Evolutionary conservation across 37 sponge, comb jelly and placozoan species (phyloP).

Genomic region (Halisarca cf. caerulea): DNA sequence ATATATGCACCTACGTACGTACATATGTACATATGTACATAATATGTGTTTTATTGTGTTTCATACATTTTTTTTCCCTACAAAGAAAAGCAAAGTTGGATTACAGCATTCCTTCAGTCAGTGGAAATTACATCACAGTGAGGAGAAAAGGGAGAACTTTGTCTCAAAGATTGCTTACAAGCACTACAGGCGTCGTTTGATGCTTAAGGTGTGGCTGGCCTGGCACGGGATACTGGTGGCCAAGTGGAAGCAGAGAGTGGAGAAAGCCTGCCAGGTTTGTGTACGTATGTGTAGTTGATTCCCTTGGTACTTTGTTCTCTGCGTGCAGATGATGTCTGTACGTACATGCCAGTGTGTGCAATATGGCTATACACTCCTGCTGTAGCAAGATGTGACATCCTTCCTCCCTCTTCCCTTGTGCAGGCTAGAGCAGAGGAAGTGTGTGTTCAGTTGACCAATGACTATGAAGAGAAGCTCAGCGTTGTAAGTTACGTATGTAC

Average conservation of each 20-base stretch:
- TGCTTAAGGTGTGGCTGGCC: conserved; percentile 51
- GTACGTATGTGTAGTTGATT: background rate
- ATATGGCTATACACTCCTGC: background rate
- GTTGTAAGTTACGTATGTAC: conserved; percentile 36
- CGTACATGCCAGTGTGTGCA: conserved; percentile 8
- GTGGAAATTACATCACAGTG: conserved; percentile 40
- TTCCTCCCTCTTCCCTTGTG: background rate
- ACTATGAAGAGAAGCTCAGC: conserved; percentile 82
- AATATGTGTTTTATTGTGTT: too few relatives aligned
- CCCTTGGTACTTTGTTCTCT: background rate
- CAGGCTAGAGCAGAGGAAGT: conserved; percentile 86
- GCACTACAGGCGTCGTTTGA: conserved; percentile 50
- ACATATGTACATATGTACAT: conserved; percentile 12
- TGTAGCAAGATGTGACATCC: background rate
- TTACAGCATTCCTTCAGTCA: conserved; percentile 6
- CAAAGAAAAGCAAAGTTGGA: conserved; percentile 1
- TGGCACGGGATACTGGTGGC: conserved; percentile 82
- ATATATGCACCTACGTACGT: conserved; percentile 2
- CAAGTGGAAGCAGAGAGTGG: conserved; percentile 87
- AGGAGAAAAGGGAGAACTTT: conserved; percentile 17
- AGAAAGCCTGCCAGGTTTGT: conserved; percentile 93
- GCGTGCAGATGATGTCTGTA: background rate
- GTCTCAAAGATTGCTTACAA: conserved; percentile 53
- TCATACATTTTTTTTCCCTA: too few relatives aligned
- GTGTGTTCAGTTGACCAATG: conserved; percentile 77